Base-by-base conservation (phyloP, 2,888 invertebrate genomes). In the Lasioglossum calceatum region DNA sequence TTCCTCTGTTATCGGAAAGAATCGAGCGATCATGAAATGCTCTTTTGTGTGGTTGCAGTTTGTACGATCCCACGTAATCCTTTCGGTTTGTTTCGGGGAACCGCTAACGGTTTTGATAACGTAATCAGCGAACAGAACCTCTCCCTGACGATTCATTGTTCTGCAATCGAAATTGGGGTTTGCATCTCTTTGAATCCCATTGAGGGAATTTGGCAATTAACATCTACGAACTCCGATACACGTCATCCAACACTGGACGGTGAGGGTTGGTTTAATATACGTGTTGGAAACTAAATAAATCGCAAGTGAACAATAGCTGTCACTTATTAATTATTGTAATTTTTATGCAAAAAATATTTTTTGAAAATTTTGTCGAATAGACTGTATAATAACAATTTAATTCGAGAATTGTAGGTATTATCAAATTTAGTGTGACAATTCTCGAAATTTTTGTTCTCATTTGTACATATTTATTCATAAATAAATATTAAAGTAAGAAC, bases 171-270 rank as follows among this genome's bases (percentile, higher is more conserved):
- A 58, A 58, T n/a, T 58, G n/a, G n/a, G n/a, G 12, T 58, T 58
- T 58, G 58, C n/a, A 58, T 58, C 58, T 58, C n/a, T 58, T n/a
- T n/a, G 58, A 58, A 58, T 58, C n/a, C 58, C n/a, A 58, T n/a
- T 58, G 58, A 58, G 10, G n/a, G n/a, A 58, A 58, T 58, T 58
- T 58, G 58, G 10, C 58, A 58, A n/a, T 58, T 58, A 58, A 58
- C 58, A 58, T 58, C 58, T 10, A 58, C 58, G 4, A 58, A n/a
- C n/a, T n/a, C 1, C n/a, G n/a, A 58, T 8, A 58, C 58, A 58
- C 16, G 58, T 10, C 12, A n/a, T 58, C 3, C 12, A 10, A n/a
- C 58, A 10, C 2, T 8, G 54, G 8, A 54, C 54, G 5, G 19
- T 5, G 50, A 7, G 19, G 5, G 16, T 5, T 5, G 5, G 19